Evolutionary conservation across 2,113 vertebrate genomes (phyloP).

Genomic region (Lota lota): DNA sequence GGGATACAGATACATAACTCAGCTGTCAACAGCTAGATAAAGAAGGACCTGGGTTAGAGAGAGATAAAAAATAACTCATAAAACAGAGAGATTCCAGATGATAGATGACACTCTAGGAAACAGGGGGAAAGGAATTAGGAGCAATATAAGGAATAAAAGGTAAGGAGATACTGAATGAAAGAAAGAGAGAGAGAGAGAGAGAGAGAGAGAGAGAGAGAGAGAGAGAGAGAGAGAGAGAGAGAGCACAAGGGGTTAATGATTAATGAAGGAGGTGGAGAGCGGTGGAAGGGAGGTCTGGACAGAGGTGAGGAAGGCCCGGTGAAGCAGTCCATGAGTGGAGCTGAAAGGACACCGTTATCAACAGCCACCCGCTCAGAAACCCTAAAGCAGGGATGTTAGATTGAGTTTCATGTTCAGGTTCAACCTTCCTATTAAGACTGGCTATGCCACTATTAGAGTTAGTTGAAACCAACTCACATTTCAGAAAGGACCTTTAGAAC

Average conservation of each 20-base stretch:
- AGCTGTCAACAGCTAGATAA: conserved; percentile 38
- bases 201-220: conserved; percentile 18
- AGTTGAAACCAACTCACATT: too few relatives aligned
- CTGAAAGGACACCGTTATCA: too few relatives aligned
- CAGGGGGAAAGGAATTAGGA: neutral
- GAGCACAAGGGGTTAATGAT: conserved; percentile 61
- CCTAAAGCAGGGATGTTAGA: too few relatives aligned
- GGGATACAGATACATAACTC: conserved; percentile 26
- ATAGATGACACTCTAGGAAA: neutral
- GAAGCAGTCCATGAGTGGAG: conserved; percentile 12
- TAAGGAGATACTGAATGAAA: conserved; percentile 16
- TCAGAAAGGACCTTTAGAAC: too few relatives aligned
- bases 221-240: conserved; percentile 19
- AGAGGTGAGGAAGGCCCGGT: conserved; percentile 41
- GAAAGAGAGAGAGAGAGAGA: conserved; percentile 21
- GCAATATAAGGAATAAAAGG: conserved; percentile 3
- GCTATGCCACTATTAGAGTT: too few relatives aligned
- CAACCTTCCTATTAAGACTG: too few relatives aligned
- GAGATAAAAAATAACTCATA: conserved; percentile 32
- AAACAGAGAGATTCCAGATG: conserved; percentile 25
- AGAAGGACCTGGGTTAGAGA: conserved; percentile 21
- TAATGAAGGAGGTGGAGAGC: conserved; percentile 55
- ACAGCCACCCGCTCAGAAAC: too few relatives aligned
- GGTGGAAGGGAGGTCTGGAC: conserved; percentile 51
- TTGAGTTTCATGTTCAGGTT: too few relatives aligned